Evolutionary conservation across 2,888 invertebrate species (phyloP).

Genomic region (Drosophila maculinotata): DNA sequence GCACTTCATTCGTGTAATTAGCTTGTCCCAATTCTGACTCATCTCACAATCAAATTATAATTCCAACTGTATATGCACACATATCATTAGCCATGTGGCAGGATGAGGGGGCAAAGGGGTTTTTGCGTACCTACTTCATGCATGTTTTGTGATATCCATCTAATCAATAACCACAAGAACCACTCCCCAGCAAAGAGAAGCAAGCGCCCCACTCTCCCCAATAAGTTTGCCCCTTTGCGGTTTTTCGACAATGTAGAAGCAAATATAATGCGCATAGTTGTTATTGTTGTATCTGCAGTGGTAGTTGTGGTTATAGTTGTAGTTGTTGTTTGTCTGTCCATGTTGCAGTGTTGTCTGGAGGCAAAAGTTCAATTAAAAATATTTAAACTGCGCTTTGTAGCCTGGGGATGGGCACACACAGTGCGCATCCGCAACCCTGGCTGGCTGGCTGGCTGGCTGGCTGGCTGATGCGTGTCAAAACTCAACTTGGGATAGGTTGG

Average conservation of each 20-base stretch:
- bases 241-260: conserved; percentile 53
- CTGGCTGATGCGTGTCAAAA: conserved; percentile 82
- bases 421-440: conserved; percentile 40
- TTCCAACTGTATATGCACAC: conserved; percentile 41
- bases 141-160: conserved; percentile 58
- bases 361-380: conserved; percentile 83
- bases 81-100: conserved; percentile 8
- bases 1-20: conserved; percentile 38
- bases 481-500: conserved; percentile 84
- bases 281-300: conserved; percentile 14
- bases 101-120: neutral
- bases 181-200: conserved; percentile 27
- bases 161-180: conserved; percentile 74
- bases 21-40: conserved; percentile 31
- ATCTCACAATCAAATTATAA: conserved; percentile 49
- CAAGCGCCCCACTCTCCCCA: neutral
- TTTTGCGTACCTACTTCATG: conserved; percentile 22
- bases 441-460: no score
- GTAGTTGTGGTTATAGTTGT: conserved; percentile 16
- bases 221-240: conserved; percentile 46
- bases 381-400: conserved; percentile 65
- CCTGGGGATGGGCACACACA: conserved; percentile 38
- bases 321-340: conserved; percentile 22
- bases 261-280: conserved; percentile 44
- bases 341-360: conserved; percentile 59